Evolutionary conservation across 2,888 invertebrate genomes (phyloP).

Genomic region (Aproaerema taeniolella): DNA sequence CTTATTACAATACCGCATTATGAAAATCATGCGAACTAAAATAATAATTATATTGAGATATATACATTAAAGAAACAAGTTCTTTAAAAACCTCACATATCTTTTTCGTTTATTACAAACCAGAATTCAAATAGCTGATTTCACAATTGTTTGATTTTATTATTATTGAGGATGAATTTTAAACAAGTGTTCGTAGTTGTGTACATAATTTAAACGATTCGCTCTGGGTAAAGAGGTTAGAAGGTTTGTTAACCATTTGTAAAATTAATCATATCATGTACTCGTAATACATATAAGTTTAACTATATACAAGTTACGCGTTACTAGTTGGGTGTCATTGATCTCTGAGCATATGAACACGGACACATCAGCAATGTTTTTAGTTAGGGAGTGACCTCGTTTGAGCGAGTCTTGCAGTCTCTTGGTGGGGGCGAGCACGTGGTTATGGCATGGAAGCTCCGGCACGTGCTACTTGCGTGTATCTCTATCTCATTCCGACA

Average conservation of each 20-base stretch:
- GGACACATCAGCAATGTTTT: neutral
- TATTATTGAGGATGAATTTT: neutral
- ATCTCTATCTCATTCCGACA: constrained; percentile 30
- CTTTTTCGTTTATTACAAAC: too few species aligned
- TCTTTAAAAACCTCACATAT: too few species aligned
- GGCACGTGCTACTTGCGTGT: constrained; percentile 47
- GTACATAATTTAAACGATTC: neutral
- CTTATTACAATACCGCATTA: too few species aligned
- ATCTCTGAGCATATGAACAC: neutral
- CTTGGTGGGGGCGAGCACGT: constrained; percentile 29
- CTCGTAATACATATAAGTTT: neutral
- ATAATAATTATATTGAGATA: too few species aligned
- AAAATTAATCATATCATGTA: too few species aligned
- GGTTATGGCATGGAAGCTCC: constrained; percentile 34
- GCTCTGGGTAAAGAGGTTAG: neutral
- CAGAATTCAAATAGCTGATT: too few species aligned
- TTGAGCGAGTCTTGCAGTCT: neutral
- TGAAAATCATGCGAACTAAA: too few species aligned
- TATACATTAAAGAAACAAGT: too few species aligned
- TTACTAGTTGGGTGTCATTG: neutral
- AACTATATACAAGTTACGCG: neutral
- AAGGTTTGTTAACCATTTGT: too few species aligned
- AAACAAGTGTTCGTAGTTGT: neutral
- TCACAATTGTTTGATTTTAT: too few species aligned
- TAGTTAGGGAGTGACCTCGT: neutral